These are phyloP conservation scores for Lepidocolaptes lacrymiger DNA, from an alignment of 2,797 vertebrate species.

Conservation along the genomic window DNA sequence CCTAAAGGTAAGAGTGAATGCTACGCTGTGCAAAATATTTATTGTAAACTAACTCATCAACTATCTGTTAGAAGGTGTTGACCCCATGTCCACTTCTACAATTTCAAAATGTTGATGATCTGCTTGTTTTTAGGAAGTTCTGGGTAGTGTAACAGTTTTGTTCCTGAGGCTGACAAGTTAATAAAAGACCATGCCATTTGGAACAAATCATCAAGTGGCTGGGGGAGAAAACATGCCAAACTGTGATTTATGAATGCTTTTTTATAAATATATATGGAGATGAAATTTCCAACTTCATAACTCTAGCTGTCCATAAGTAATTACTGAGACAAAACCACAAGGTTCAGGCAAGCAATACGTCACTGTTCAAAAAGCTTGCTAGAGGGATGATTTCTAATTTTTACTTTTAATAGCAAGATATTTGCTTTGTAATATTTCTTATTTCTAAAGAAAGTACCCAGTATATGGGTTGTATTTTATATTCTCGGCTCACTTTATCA, in stretches of 20 bases:
- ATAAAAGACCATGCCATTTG: not conserved
- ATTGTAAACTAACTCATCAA: not conserved
- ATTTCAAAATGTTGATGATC: not conserved
- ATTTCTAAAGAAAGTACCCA: not conserved
- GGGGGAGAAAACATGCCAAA: not conserved
- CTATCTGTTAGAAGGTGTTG: not conserved
- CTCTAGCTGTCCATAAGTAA: slow-evolving; percentile 12
- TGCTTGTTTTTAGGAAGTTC: not conserved
- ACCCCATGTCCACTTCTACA: not conserved
- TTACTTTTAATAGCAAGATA: not conserved
- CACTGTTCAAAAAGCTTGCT: slow-evolving; percentile 8
- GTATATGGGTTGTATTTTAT: not conserved
- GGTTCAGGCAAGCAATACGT: not conserved
- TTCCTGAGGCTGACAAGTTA: not conserved
- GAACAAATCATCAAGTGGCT: not conserved
- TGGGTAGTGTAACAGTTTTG: not conserved
- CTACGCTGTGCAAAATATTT: not conserved
- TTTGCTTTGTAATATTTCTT: not conserved
- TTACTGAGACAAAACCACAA: slow-evolving; percentile 16
- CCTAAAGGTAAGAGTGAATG: slow-evolving; percentile 81
- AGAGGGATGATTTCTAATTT: not conserved
- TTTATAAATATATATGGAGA: slow-evolving; percentile 32
- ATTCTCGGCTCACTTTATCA: not conserved
- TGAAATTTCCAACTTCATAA: slow-evolving; percentile 31
- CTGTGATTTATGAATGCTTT: slow-evolving; percentile 19